Conservation (phyloP, 2,113 vertebrate genomes). For the Motacilla tschutschensis region DNA sequence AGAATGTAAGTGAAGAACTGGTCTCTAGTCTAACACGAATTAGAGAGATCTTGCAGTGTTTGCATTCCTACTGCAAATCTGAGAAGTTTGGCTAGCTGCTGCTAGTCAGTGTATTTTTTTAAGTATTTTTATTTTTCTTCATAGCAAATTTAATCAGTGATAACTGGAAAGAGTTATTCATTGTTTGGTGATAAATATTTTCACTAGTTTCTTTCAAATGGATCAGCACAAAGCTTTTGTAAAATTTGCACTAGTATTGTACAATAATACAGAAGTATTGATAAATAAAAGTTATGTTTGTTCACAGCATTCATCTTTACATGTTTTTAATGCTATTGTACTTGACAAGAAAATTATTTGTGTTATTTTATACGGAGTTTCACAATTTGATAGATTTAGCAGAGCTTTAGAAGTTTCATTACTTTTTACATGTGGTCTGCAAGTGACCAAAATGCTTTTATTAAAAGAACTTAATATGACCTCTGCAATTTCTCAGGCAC, state of each 20-base stretch:
- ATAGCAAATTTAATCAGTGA: background rate
- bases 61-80: background rate
- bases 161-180: background rate
- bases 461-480: background rate
- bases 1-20: constrained; percentile 84
- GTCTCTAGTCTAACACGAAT: background rate
- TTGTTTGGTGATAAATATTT: background rate
- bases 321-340: background rate
- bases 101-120: background rate
- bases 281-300: background rate
- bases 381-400: background rate
- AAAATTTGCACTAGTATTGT: background rate
- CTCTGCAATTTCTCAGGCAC: background rate
- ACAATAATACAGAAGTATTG: background rate
- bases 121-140: background rate
- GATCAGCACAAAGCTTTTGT: background rate
- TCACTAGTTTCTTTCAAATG: background rate
- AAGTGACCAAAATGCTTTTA: background rate
- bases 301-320: background rate
- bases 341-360: background rate
- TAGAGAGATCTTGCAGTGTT: background rate
- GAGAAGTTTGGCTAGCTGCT: background rate
- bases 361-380: background rate
- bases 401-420: background rate
- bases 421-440: background rate